Evolutionary conservation across 2,888 invertebrate genomes (phyloP).

Genomic region (Augochlorella aurata): DNA sequence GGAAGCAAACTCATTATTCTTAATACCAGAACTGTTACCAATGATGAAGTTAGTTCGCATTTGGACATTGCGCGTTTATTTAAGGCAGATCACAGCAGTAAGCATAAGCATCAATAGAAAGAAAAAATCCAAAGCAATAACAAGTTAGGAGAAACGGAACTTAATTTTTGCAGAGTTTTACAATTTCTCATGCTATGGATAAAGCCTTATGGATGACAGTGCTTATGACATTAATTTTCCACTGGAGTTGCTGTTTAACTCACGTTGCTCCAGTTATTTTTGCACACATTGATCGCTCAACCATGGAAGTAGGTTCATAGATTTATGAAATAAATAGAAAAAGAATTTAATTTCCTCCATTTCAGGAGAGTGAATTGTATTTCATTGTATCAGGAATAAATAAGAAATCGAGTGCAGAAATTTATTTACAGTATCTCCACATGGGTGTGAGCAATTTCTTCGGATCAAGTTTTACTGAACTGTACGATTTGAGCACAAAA

Average conservation of each 20-base stretch:
- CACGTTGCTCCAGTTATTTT: slow-evolving; percentile 71
- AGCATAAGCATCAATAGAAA: slow-evolving; percentile 28
- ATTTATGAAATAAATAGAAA: not conserved
- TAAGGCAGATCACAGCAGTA: slow-evolving; percentile 70
- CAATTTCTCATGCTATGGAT: slow-evolving; percentile 62
- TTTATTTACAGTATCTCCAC: slow-evolving; percentile 73
- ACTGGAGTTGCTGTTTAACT: slow-evolving; percentile 75
- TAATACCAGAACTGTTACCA: slow-evolving; percentile 71
- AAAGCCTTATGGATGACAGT: slow-evolving; percentile 69
- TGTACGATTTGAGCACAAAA: slow-evolving; percentile 57
- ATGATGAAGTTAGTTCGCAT: slow-evolving; percentile 71
- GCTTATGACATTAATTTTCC: slow-evolving; percentile 71
- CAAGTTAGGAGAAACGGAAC: not conserved
- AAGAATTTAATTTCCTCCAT: not conserved
- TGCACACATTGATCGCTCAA: slow-evolving; percentile 60
- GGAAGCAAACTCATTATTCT: slow-evolving; percentile 60
- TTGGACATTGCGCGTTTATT: slow-evolving; percentile 66
- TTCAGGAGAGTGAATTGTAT: slow-evolving; percentile 66
- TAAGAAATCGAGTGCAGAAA: slow-evolving; percentile 48
- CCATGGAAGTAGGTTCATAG: slow-evolving; percentile 61
- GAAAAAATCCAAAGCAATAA: not conserved
- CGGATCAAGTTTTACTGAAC: slow-evolving; percentile 71
- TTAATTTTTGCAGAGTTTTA: slow-evolving; percentile 62
- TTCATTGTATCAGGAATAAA: slow-evolving; percentile 58
- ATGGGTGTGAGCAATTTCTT: slow-evolving; percentile 74